Evolutionary conservation across 2,113 vertebrate species (phyloP).

Genomic region (Sylvietta virens): DNA sequence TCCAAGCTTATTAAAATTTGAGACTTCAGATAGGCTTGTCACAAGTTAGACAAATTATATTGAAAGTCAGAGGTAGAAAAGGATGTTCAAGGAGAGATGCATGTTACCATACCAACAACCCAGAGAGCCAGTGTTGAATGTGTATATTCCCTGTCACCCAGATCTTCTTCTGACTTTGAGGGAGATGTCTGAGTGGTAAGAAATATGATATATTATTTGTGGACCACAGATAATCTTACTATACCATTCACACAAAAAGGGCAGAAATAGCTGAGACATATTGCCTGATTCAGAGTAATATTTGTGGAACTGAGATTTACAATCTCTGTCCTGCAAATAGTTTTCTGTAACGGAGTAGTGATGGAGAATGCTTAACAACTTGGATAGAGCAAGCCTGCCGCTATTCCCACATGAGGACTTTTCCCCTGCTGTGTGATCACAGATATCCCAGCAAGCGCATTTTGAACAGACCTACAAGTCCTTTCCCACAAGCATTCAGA

Average conservation of each 20-base stretch:
- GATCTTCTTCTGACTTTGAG: background rate
- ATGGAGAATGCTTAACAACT: background rate
- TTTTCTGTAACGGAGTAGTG: background rate
- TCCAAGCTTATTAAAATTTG: background rate
- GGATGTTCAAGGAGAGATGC: background rate
- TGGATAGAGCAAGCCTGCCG: background rate
- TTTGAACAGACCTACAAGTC: background rate
- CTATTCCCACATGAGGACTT: background rate
- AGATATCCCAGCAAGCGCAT: background rate
- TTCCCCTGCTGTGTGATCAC: background rate
- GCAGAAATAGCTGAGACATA: background rate
- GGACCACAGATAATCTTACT: background rate
- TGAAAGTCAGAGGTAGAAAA: background rate
- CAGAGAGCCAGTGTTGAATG: background rate
- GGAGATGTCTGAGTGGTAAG: background rate
- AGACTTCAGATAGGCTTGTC: background rate
- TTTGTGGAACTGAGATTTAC: background rate
- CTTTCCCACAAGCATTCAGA: background rate
- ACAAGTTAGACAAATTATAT: background rate
- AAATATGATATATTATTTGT: background rate
- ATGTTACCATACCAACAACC: slow-evolving; percentile 1
- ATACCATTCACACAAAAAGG: background rate
- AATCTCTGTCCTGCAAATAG: background rate
- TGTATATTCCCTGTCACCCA: background rate
- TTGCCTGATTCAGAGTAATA: background rate